A percentile compares a stretch with the other conserved stretches of the same genome.
Conservation (phyloP, 2,797 vertebrate genomes). For the Neostethus bicornis region DNA sequence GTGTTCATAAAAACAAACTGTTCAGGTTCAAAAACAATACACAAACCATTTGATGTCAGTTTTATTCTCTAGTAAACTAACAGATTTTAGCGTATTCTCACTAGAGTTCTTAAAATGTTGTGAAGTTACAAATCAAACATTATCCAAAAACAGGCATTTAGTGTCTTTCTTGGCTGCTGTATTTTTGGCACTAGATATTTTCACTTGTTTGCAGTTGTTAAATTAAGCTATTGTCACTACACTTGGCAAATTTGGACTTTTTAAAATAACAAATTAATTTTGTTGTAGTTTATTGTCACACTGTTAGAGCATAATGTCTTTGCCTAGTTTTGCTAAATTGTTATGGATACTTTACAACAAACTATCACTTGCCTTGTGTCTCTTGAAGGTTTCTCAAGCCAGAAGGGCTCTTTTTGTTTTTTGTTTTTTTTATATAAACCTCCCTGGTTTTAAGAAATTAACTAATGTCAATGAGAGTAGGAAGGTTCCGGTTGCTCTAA, state of each 20-base stretch:
- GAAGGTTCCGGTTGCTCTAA: slow-evolving; percentile 2
- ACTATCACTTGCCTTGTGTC: neutral
- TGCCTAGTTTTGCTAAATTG: neutral
- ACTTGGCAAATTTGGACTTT: neutral
- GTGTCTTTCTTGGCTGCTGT: neutral
- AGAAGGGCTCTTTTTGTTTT: neutral
- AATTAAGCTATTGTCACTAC: neutral
- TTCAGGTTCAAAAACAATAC: neutral
- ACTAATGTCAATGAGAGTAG: neutral
- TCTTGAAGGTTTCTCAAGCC: neutral
- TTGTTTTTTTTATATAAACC: too few relatives aligned
- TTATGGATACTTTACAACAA: neutral
- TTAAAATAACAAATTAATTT: neutral
- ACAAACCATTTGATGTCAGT: neutral
- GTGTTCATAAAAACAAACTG: too few relatives aligned
- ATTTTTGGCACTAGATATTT: neutral
- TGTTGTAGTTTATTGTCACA: neutral
- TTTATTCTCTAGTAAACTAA: neutral
- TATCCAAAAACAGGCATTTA: neutral
- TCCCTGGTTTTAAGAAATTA: too few relatives aligned
- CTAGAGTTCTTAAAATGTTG: neutral
- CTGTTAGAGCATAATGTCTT: neutral
- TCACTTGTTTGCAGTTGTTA: neutral
- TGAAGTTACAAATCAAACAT: neutral
- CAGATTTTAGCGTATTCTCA: neutral